Evolutionary conservation across 2,113 vertebrate genomes (phyloP).

Genomic region (Rallus limicola): DNA sequence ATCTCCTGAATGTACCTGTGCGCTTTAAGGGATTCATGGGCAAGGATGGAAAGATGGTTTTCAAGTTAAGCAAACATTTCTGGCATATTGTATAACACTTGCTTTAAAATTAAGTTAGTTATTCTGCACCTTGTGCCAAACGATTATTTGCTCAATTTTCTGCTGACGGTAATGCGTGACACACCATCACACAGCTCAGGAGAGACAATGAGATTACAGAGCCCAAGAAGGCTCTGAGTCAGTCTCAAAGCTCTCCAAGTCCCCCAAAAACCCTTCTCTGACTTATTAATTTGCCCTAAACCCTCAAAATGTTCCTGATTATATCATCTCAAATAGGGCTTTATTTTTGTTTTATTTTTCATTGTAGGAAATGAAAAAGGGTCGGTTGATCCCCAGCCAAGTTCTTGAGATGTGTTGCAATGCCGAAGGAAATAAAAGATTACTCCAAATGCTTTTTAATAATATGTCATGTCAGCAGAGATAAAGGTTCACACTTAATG

Average conservation of each 20-base stretch:
- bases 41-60: conserved; percentile 14
- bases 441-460: conserved; percentile 63
- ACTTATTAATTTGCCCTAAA: conserved; percentile 61
- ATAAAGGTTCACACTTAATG: conserved; percentile 49
- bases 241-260: conserved; percentile 42
- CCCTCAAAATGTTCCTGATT: conserved; percentile 69
- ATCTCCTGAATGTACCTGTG: not conserved
- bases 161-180: conserved; percentile 9
- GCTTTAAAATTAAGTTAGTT: conserved; percentile 44
- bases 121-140: conserved; percentile 4
- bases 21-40: not conserved
- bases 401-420: conserved; percentile 66
- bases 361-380: conserved; percentile 63
- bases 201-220: conserved; percentile 50
- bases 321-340: conserved; percentile 53
- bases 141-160: not conserved
- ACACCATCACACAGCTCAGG: not conserved
- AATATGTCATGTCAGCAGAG: conserved; percentile 71
- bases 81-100: not conserved
- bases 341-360: conserved; percentile 66
- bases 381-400: conserved; percentile 56
- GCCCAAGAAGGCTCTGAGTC: conserved; percentile 30
- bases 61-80: conserved; percentile 33
- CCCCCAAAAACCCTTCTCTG: conserved; percentile 24
- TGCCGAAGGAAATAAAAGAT: conserved; percentile 69